Percentiles rank a stretch among this genome's conserved stretches.
phyloP scores from a whole-genome alignment of 2,113 vertebrate genomes.

The Tragulus kanchil region DNA sequence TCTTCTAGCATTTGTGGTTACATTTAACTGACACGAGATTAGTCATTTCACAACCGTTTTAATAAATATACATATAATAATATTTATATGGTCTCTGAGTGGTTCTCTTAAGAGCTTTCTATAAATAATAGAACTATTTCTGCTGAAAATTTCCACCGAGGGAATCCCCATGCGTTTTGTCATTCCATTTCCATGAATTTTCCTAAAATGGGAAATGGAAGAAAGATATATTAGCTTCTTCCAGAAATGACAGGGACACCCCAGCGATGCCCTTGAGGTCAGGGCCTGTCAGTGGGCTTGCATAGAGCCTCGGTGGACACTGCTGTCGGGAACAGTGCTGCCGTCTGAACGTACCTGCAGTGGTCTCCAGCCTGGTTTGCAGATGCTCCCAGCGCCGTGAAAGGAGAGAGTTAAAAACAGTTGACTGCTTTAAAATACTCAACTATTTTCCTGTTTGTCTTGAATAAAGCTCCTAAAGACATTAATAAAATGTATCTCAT shows the following conservation, averaged over 20 bases:
- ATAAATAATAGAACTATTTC: constrained; percentile 21
- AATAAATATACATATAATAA: not conserved
- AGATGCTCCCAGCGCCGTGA: not conserved
- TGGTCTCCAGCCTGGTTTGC: not conserved
- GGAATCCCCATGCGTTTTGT: not conserved
- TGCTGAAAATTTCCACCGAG: constrained; percentile 18
- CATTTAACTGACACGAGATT: not conserved
- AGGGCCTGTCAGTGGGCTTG: rapidly evolving
- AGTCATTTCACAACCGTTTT: constrained; percentile 37
- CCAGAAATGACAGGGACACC: not conserved
- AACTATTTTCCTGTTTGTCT: not conserved
- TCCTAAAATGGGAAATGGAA: constrained; percentile 36
- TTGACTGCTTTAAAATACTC: not conserved
- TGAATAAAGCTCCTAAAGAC: not conserved
- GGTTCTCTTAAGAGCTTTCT: constrained; percentile 12
- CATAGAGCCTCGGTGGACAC: rapidly evolving
- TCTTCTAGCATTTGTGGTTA: not conserved
- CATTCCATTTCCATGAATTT: constrained; percentile 52
- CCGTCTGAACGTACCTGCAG: rapidly evolving
- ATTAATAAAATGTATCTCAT: not conserved
- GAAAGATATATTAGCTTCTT: not conserved
- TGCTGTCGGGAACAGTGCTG: not conserved
- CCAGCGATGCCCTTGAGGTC: not conserved
- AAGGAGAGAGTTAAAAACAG: not conserved
- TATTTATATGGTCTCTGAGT: not conserved